These are phyloP conservation scores for Microcebus griseorufus DNA, from an alignment of 2,113 vertebrate genomes.

Conservation along the genomic window DNA sequence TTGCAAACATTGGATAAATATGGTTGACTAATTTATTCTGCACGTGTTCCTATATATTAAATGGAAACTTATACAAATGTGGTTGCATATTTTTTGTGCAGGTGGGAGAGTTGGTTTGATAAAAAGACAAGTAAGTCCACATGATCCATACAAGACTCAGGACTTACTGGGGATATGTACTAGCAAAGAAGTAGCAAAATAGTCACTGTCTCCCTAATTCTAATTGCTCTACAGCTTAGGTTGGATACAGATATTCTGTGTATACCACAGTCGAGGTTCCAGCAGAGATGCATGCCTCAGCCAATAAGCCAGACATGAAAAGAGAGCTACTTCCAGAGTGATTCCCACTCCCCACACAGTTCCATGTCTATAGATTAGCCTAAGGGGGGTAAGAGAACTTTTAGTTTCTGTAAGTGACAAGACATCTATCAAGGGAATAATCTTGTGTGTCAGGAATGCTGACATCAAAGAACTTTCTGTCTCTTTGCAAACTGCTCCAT, in stretches of 20 bases:
- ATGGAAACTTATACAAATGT: neutral
- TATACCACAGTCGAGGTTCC: neutral
- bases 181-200: neutral
- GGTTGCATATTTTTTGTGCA: neutral
- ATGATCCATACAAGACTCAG: neutral
- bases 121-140: neutral
- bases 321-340: too few relatives aligned
- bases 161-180: neutral
- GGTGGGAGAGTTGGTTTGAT: neutral
- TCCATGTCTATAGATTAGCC: neutral
- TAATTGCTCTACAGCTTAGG: neutral
- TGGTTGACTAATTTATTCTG: neutral
- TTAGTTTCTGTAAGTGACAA: neutral
- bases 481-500: neutral
- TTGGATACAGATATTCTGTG: neutral
- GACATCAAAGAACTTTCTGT: neutral
- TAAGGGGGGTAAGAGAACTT: neutral
- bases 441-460: neutral
- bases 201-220: neutral
- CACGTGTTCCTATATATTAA: neutral
- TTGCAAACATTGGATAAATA: constrained; percentile 37
- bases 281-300: neutral
- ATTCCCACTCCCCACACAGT: neutral
- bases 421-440: neutral
- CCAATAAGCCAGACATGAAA: neutral